A percentile compares a stretch with the other conserved stretches of the same genome.
phyloP scores from a whole-genome alignment of 2,888 invertebrate species.

The Antheraea assamensis region DNA sequence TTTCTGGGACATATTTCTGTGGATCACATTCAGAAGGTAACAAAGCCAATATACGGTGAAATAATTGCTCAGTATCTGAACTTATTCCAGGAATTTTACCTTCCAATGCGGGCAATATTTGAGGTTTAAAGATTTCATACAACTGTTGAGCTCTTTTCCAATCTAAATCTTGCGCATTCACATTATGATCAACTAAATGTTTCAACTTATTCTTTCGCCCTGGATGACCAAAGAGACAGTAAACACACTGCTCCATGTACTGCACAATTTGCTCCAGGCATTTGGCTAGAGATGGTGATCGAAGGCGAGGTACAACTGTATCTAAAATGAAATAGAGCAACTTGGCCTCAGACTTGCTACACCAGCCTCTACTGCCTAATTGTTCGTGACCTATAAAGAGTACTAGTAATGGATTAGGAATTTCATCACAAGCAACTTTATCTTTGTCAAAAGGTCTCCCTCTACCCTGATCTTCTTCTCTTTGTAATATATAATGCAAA shows the following conservation, averaged over 20 bases:
- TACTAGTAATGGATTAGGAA: conserved; percentile 88
- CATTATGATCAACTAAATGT: conserved; percentile 89
- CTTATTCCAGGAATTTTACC: conserved; percentile 88
- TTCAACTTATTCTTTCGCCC: conserved; percentile 84
- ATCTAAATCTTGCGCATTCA: conserved; percentile 84
- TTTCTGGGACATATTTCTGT: conserved; percentile 81
- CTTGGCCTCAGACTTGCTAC: conserved; percentile 88
- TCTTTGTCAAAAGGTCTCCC: conserved; percentile 72
- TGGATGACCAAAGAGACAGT: conserved; percentile 93
- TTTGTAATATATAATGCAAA: conserved; percentile 89
- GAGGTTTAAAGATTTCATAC: conserved; percentile 91
- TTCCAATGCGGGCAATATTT: conserved; percentile 90
- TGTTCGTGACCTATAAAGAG: conserved; percentile 93
- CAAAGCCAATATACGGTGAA: conserved; percentile 86
- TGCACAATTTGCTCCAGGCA: conserved; percentile 87
- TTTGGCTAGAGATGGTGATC: conserved; percentile 84
- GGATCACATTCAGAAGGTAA: conserved; percentile 87
- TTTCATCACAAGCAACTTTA: conserved; percentile 77
- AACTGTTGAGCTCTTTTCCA: conserved; percentile 89
- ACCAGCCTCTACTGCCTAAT: conserved; percentile 89
- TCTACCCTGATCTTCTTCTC: conserved; percentile 86
- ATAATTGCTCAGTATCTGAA: conserved; percentile 89
- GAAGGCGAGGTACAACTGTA: conserved; percentile 86
- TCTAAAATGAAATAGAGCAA: conserved; percentile 90
- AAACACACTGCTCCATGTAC: conserved; percentile 91